Evolutionary conservation across 2,888 invertebrate species (phyloP).

Genomic region (Aproaerema taeniolella): DNA sequence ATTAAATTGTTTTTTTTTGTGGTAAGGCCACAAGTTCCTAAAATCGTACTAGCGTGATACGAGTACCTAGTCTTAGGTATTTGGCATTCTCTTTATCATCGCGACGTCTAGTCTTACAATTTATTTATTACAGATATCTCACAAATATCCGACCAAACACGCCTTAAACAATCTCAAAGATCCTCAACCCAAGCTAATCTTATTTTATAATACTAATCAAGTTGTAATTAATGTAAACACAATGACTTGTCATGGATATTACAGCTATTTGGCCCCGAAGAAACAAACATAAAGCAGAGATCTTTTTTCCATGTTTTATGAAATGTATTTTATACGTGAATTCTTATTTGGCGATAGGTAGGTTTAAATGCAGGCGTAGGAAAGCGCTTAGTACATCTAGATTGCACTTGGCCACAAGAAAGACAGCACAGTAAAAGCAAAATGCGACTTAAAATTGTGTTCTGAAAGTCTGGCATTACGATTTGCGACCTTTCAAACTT

Average conservation of each 20-base stretch:
- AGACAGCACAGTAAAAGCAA: too few species aligned
- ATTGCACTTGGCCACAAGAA: too few species aligned
- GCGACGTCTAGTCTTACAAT: background rate
- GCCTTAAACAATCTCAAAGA: conserved; percentile 32
- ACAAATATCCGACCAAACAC: conserved; percentile 29
- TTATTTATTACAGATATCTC: conserved; percentile 21
- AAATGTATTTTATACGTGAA: conserved; percentile 23
- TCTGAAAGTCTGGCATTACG: too few species aligned
- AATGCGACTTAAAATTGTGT: too few species aligned
- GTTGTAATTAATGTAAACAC: conserved; percentile 35
- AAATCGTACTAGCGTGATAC: conserved; percentile 8
- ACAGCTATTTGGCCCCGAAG: conserved; percentile 72
- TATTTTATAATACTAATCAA: conserved; percentile 20
- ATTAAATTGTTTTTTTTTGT: too few species aligned
- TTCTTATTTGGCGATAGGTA: conserved; percentile 19
- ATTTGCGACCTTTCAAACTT: too few species aligned
- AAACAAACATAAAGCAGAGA: conserved; percentile 60
- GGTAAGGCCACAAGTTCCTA: too few species aligned
- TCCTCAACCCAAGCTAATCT: conserved; percentile 29
- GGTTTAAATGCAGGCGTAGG: conserved; percentile 34
- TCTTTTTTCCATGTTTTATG: conserved; percentile 34
- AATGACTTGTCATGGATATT: conserved; percentile 71
- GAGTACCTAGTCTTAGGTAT: conserved; percentile 22
- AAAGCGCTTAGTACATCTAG: too few species aligned
- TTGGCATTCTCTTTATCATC: conserved; percentile 7